Evolutionary conservation across 2,113 vertebrate species (phyloP), one percentile per base, ranked within the genome.

Genomic region (Narcine bancroftii): DNA sequence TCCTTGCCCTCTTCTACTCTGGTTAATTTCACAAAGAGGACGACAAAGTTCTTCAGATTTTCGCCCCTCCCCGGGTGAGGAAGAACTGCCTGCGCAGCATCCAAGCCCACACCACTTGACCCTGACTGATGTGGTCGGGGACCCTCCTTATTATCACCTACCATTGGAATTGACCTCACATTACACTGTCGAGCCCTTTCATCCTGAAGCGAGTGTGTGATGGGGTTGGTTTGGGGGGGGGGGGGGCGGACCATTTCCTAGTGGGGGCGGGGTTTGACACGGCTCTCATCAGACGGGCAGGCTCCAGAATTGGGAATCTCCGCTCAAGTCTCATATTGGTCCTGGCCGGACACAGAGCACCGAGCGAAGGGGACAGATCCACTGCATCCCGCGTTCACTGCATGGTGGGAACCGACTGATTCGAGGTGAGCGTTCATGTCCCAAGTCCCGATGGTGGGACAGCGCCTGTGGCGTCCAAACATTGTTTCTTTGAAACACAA

Each of bases 161-260:
- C 89, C 89, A 91, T 91, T 91, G 89, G 89, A 71, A 91, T 47
- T 91, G 89, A 91, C 63, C 81, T 45, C 29, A 69, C 33, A n/a
- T 87, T 21, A 69, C 39, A 91, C 65, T 33, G 89, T 26, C 17
- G 81, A 87, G 39, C 66, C 89, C 89, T 91, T 91, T 91, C 65
- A 91, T 91, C 89, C 60, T 65, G 66, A 71, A 42, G 89, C 26
- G 66, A 24, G 17, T 69, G 66, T 69, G 65, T 66, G 65, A 19
- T 66, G 65, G 0, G 65, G 65, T 66, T 3, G 17, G 65, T 66
- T 13, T 66, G 65, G 56, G 2, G 85, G 17, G 0, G 60, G 85
- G 33, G 39, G 39, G 39, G 65, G 21, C 24, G 45, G 87, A 91
- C 87, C 63, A 69, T 26, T 29, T 69, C 87, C n/a, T 91, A 10